phyloP scores from a whole-genome alignment of 92 coral and sea anemone genomes.

The Umimayanthus chanpuru region DNA sequence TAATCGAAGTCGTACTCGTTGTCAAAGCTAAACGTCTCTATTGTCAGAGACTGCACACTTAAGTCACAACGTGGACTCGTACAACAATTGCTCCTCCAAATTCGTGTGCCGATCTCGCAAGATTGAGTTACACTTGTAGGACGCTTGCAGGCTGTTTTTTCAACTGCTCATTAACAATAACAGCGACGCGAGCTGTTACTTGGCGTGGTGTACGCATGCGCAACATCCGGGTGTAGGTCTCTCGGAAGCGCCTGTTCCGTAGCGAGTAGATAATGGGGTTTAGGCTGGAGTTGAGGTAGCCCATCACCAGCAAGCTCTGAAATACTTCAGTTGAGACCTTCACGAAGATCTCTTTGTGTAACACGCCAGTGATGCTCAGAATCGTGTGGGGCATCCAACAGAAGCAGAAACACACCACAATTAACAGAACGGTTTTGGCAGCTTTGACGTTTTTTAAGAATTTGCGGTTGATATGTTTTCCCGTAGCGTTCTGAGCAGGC shows the following conservation, averaged over 20 bases:
- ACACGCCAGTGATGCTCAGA: slow-evolving; percentile 51
- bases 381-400: slow-evolving; percentile 87
- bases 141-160: not conserved
- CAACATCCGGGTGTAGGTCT: slow-evolving; percentile 26
- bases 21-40: no score
- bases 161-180: slow-evolving; percentile 26
- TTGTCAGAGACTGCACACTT: not conserved
- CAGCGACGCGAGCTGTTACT: not conserved
- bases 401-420: slow-evolving; percentile 71
- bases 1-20: no score
- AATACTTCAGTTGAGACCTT: not conserved
- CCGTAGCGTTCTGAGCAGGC: slow-evolving; percentile 15
- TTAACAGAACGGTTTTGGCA: slow-evolving; percentile 71
- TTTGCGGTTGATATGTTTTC: slow-evolving; percentile 31
- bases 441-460: slow-evolving; percentile 59
- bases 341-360: not conserved
- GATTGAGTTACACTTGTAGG: slow-evolving; percentile 11
- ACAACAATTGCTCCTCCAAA: not conserved
- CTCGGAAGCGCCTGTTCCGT: slow-evolving; percentile 34
- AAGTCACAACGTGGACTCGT: slow-evolving; percentile 30
- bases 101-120: not conserved
- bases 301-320: slow-evolving; percentile 16
- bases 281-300: slow-evolving; percentile 37
- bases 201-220: slow-evolving; percentile 17
- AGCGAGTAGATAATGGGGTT: slow-evolving; percentile 31